Evolutionary conservation across 2,797 vertebrate species (phyloP).

Genomic region (Thaleichthys pacificus): DNA sequence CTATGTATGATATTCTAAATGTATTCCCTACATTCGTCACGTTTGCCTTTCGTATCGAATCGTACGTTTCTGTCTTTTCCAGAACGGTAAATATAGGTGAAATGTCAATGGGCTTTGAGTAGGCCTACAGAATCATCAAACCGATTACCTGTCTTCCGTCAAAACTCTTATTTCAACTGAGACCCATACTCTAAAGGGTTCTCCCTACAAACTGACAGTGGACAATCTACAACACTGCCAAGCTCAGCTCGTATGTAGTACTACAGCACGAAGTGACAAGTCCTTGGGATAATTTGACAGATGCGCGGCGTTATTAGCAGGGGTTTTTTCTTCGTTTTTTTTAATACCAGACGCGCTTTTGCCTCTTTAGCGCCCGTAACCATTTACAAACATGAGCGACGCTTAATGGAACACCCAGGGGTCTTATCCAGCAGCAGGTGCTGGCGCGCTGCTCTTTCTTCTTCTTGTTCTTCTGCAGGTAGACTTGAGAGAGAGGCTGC

Average conservation of each 20-base stretch:
- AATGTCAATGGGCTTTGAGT: not conserved
- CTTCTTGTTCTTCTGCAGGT: slow-evolving; percentile 50
- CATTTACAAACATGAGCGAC: slow-evolving; percentile 70
- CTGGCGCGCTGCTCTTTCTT: slow-evolving; percentile 21
- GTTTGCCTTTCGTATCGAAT: not conserved
- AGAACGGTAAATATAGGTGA: not conserved
- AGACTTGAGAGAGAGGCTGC: slow-evolving; percentile 51
- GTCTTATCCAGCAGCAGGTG: slow-evolving; percentile 60
- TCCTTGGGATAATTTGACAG: not conserved
- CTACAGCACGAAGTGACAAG: not conserved
- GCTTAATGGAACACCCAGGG: slow-evolving; percentile 64
- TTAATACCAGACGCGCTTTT: slow-evolving; percentile 1
- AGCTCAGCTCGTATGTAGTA: not conserved
- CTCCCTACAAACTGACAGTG: not conserved
- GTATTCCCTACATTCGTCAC: not conserved
- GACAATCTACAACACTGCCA: not conserved
- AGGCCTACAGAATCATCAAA: not conserved
- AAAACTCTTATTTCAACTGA: not conserved
- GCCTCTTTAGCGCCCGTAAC: slow-evolving; percentile 37
- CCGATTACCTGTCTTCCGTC: not conserved
- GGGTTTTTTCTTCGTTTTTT: no score
- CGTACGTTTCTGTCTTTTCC: not conserved
- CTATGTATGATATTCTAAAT: not conserved
- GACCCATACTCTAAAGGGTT: not conserved
- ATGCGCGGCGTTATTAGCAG: slow-evolving; percentile 23